These are phyloP conservation scores for Acromyrmex echinatior DNA, from an alignment of 1,140 invertebrate species.

Conservation along the genomic window DNA sequence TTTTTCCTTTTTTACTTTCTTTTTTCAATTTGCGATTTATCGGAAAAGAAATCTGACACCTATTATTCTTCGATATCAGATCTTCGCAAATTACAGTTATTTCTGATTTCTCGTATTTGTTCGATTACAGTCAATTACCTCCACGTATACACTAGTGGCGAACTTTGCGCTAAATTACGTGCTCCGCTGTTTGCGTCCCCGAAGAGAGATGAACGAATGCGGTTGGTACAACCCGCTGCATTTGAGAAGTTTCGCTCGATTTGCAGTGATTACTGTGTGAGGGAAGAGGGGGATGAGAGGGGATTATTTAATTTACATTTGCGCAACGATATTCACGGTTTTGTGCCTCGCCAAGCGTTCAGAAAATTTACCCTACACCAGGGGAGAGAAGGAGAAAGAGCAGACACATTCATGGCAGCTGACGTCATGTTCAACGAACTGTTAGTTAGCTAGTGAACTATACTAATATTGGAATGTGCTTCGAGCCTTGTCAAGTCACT, in stretches of 20 bases:
- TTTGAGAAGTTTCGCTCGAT: slow-evolving; percentile 49
- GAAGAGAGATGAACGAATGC: slow-evolving; percentile 30
- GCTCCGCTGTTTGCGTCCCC: background rate
- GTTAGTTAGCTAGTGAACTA: slow-evolving; percentile 72
- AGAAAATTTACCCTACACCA: slow-evolving; percentile 60
- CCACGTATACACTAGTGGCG: background rate
- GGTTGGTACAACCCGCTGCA: background rate
- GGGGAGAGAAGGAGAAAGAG: slow-evolving; percentile 24
- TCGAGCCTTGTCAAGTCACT: slow-evolving; percentile 52
- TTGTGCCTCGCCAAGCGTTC: slow-evolving; percentile 31
- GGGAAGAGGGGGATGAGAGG: background rate
- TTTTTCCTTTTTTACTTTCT: background rate
- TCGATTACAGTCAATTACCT: slow-evolving; percentile 25
- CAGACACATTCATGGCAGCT: slow-evolving; percentile 41
- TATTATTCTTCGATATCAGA: background rate
- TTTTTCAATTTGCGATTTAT: slow-evolving; percentile 1
- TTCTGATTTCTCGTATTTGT: slow-evolving; percentile 10
- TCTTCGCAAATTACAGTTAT: background rate
- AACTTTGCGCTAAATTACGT: slow-evolving; percentile 39
- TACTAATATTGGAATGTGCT: slow-evolving; percentile 68
- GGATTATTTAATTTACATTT: slow-evolving; percentile 61
- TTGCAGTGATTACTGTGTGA: slow-evolving; percentile 32
- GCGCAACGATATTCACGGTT: slow-evolving; percentile 60
- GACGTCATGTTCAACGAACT: slow-evolving; percentile 64
- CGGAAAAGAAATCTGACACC: background rate